phyloP scores from a whole-genome alignment of 2,113 vertebrate species.

The Dromiciops gliroides region DNA sequence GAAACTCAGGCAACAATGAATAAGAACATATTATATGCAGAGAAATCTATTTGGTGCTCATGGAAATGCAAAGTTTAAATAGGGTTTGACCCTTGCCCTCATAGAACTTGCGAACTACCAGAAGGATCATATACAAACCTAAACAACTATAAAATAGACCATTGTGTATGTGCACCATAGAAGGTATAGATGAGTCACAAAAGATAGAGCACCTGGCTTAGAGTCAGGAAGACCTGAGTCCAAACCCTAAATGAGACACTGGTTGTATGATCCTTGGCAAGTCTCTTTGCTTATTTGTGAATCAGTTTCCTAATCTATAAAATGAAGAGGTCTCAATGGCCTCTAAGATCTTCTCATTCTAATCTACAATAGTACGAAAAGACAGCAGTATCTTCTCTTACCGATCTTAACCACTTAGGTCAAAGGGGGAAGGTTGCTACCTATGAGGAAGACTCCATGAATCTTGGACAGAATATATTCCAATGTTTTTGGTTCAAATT shows the following conservation, averaged over 20 bases:
- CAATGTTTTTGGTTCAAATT: neutral
- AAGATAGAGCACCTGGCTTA: neutral
- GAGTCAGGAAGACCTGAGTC: neutral
- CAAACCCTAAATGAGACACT: neutral
- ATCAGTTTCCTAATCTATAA: neutral
- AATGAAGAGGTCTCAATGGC: neutral
- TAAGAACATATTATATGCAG: neutral
- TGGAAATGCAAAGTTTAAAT: neutral
- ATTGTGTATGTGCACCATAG: neutral
- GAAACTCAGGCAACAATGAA: neutral
- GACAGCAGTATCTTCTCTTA: neutral
- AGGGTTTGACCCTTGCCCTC: neutral
- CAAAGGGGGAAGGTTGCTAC: neutral
- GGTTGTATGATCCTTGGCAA: neutral
- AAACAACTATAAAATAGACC: neutral
- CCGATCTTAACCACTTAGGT: neutral
- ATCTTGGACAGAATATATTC: neutral
- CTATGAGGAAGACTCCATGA: neutral
- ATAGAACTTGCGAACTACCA: neutral
- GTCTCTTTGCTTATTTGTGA: neutral
- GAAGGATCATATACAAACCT: neutral
- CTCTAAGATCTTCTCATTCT: neutral
- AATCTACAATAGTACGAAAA: neutral
- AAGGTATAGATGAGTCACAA: neutral
- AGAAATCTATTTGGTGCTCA: neutral